Conservation (phyloP, 2,113 vertebrate genomes). For the Microcebus murinus region DNA sequence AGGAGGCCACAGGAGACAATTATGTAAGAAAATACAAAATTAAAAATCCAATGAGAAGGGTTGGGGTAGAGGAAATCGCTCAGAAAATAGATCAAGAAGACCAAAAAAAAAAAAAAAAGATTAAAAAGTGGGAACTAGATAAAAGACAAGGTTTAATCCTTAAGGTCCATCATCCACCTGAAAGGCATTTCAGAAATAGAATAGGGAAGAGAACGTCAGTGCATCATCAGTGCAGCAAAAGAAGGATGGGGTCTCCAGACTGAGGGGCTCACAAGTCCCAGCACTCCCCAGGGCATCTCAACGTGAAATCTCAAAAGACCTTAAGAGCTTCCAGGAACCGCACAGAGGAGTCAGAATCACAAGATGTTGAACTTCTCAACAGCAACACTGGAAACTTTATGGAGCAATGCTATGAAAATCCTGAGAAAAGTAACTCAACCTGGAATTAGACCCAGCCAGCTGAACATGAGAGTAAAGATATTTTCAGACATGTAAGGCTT, state of each 20-base stretch:
- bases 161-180: background rate
- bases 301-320: background rate
- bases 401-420: background rate
- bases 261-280: background rate
- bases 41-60: background rate
- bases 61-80: background rate
- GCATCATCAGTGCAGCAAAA: accelerated
- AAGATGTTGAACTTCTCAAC: accelerated
- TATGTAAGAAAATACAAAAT: background rate
- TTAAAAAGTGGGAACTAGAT: background rate
- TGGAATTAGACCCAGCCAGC: background rate
- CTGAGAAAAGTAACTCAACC: background rate
- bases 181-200: background rate
- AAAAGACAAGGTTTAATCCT: background rate
- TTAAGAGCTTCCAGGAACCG: background rate
- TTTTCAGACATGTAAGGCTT: background rate
- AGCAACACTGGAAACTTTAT: background rate
- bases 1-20: background rate
- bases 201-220: accelerated
- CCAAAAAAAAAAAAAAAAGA: background rate
- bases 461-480: background rate
- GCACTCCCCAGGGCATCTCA: background rate
- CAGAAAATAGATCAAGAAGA: background rate
- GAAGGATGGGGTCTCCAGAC: accelerated
- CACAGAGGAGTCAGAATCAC: no score